phyloP scores from a whole-genome alignment of 2,113 vertebrate species.

The Neotoma lepida region DNA sequence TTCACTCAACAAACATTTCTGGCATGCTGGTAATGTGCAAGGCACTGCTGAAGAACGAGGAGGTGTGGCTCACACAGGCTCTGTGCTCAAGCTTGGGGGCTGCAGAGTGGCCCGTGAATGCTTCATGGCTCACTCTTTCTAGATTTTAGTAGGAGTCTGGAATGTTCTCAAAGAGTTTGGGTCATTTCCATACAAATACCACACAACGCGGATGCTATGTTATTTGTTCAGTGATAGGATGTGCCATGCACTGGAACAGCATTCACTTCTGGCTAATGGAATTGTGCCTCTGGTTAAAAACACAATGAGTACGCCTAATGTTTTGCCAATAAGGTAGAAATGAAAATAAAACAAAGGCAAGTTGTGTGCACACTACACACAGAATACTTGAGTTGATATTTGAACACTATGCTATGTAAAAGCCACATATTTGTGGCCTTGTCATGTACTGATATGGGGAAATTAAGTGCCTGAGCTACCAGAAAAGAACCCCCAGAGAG shows the following conservation, averaged over 20 bases:
- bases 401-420: slow-evolving; percentile 32
- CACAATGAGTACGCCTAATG: slow-evolving; percentile 75
- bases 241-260: background rate
- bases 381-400: slow-evolving; percentile 5
- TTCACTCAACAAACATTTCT: background rate
- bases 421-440: slow-evolving; percentile 54
- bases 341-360: slow-evolving; percentile 79
- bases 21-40: background rate
- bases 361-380: background rate
- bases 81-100: background rate
- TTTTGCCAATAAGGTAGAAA: slow-evolving; percentile 68
- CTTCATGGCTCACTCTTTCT: slow-evolving; percentile 14
- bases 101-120: background rate
- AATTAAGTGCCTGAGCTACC: slow-evolving; percentile 86
- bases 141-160: background rate
- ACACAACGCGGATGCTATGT: background rate
- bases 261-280: slow-evolving; percentile 11
- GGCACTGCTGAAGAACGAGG: slow-evolving; percentile 5
- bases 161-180: slow-evolving; percentile 41
- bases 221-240: background rate
- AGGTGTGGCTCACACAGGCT: background rate
- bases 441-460: slow-evolving; percentile 49
- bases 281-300: slow-evolving; percentile 77
- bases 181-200: background rate
- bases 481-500: slow-evolving; percentile 62